Conservation (phyloP, 2,888 invertebrate species). For the Trissoscelio sp. region DNA sequence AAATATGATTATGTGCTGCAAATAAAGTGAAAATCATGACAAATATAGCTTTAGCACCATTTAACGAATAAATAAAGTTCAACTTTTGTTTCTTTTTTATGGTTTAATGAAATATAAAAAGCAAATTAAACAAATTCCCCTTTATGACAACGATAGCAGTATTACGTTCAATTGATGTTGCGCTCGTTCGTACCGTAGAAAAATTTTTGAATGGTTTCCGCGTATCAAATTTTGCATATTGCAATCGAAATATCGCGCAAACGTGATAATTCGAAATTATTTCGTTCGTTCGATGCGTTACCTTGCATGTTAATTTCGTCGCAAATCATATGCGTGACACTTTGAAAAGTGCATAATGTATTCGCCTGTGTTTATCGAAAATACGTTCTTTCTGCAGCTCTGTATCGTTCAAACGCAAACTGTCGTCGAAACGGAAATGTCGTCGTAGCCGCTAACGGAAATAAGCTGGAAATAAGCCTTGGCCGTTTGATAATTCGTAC, state of each 20-base stretch:
- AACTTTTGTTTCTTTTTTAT: neutral
- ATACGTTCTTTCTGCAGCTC: conserved; percentile 48
- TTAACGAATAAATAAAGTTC: neutral
- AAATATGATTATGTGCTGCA: too few species aligned
- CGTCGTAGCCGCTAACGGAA: conserved; percentile 70
- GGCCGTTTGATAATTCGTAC: conserved; percentile 73
- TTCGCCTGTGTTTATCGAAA: conserved; percentile 48
- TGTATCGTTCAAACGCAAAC: conserved; percentile 64
- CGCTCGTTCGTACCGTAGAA: conserved; percentile 45
- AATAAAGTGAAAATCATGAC: too few species aligned
- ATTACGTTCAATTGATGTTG: conserved; percentile 30
- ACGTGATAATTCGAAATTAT: conserved; percentile 39
- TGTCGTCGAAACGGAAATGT: conserved; percentile 70
- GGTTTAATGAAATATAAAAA: conserved; percentile 16
- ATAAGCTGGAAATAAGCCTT: conserved; percentile 76
- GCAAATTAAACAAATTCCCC: conserved; percentile 27
- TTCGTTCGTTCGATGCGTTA: conserved; percentile 30
- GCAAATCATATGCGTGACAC: conserved; percentile 51
- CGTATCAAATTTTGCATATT: conserved; percentile 38
- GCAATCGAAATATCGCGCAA: conserved; percentile 37
- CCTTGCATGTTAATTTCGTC: conserved; percentile 57
- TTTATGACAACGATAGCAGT: conserved; percentile 4
- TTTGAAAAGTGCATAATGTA: conserved; percentile 50
- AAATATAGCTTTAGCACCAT: too few species aligned
- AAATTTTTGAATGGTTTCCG: conserved; percentile 20